Evolutionary conservation across 2,888 invertebrate genomes (phyloP), one percentile per base, ranked within the genome.

Genomic region (Stenchaetothrips biformis): DNA sequence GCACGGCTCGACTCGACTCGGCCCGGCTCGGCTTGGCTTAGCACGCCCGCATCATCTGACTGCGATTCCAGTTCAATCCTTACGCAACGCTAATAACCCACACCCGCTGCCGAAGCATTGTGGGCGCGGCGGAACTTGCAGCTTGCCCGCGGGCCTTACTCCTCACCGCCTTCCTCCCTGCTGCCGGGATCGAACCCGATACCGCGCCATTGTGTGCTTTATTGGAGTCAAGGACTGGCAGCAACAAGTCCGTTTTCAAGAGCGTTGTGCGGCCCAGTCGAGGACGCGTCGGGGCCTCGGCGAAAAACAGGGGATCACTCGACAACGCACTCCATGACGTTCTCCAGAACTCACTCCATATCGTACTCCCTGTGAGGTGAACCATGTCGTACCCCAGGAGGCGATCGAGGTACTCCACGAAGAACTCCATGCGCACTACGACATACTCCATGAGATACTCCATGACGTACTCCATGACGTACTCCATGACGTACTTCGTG

Each of bases 1-100:
- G n/a, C n/a, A n/a, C n/a, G n/a, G n/a, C 37, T 53, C 53, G 53
- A 9, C 53, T 53, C 13, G 53, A 13, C 53, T 13, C 53, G 11
- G 53, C 53, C 4, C 53, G 53, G 53, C 53, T 53, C 53, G 37
- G 37, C 53, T 6, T 4, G 53, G 4, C 53, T 53, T 13, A 4
- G 16, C 53, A 13, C 53, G 16, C 4, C 53, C 11, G 11, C 53
- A 4, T 18, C 53, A 11, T 13, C 53, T 18, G 53, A 53, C 53
- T 53, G n/a, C 67, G 67, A 67, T 21, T 67, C 67, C 67, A 67
- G 67, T 67, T 67, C 67, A 67, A 67, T 67, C 67, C 67, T 67
- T 67, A 67, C 67, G 67, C 67, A 67, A 67, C 67, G 67, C 67
- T 67, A 67, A 67, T 67, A 67, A 67, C 67, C 21, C 67, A 67